phyloP scores from a whole-genome alignment of 2,797 vertebrate species.

The Hydrocynus forskahlii region DNA sequence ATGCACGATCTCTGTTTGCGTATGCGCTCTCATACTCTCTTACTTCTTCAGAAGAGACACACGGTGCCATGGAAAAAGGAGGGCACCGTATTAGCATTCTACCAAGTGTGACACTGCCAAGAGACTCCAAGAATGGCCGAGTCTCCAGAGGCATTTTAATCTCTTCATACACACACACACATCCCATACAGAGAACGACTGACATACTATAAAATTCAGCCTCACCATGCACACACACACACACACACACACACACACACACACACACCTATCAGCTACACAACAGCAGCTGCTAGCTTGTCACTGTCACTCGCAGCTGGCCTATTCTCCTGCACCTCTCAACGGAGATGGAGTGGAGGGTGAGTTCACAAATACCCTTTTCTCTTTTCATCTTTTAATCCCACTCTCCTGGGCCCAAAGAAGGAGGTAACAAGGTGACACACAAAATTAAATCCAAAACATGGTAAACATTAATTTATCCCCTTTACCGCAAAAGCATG shows the following conservation, averaged over 20 bases:
- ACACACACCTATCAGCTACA: conserved; percentile 38
- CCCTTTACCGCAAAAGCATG: not conserved
- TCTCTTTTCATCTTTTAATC: conserved; percentile 31
- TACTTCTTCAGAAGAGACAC: conserved; percentile 18
- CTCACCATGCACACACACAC: conserved; percentile 18
- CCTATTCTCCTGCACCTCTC: conserved; percentile 58
- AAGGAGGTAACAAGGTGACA: not conserved
- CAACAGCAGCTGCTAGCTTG: conserved; percentile 65
- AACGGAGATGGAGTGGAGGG: conserved; percentile 45
- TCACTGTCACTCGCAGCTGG: conserved; percentile 72
- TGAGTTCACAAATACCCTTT: conserved; percentile 9
- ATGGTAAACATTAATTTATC: conserved; percentile 20
- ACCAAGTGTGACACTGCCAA: conserved; percentile 68
- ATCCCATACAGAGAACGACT: conserved; percentile 11
- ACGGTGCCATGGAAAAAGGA: conserved; percentile 62
- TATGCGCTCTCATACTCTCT: not conserved
- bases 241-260: conserved; percentile 32
- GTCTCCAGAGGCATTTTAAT: conserved; percentile 73
- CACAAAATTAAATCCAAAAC: not conserved
- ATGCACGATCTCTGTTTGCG: conserved; percentile 20
- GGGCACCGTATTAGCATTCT: conserved; percentile 64
- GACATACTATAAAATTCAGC: conserved; percentile 18
- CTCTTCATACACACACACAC: conserved; percentile 34
- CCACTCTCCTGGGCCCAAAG: not conserved
- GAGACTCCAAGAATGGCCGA: conserved; percentile 64